These are phyloP conservation scores for Caenorhabditis afra DNA, from an alignment of 2,888 invertebrate species.

Conservation along the genomic window DNA sequence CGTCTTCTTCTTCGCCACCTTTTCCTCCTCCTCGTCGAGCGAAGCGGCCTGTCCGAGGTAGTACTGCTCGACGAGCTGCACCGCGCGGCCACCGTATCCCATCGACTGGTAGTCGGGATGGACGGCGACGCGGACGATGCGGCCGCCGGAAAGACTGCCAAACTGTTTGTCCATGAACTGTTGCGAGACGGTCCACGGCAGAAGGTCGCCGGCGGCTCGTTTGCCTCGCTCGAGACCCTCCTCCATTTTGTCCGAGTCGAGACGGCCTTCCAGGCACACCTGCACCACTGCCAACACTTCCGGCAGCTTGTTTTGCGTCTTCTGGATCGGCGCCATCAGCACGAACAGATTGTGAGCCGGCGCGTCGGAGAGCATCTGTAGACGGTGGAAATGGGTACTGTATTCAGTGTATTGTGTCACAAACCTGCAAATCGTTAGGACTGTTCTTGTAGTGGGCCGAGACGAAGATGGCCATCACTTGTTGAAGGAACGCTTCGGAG, in stretches of 20 bases:
- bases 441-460: slow-evolving; percentile 99
- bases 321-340: slow-evolving; percentile 89
- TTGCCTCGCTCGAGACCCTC: slow-evolving; percentile 90
- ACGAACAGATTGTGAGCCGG: slow-evolving; percentile 98
- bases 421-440: slow-evolving; percentile 92
- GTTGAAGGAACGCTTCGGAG: slow-evolving; percentile 88
- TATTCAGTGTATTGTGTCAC: no score
- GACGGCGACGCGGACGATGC: slow-evolving; percentile 96
- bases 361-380: slow-evolving; percentile 94
- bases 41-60: slow-evolving; percentile 86
- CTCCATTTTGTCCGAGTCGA: slow-evolving; percentile 85
- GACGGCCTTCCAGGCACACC: slow-evolving; percentile 85
- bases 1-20: slow-evolving; percentile 14
- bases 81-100: slow-evolving; percentile 93
- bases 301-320: slow-evolving; percentile 84
- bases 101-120: slow-evolving; percentile 96
- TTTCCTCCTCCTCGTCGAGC: slow-evolving; percentile 63
- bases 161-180: slow-evolving; percentile 91
- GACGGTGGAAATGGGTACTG: no score
- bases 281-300: slow-evolving; percentile 83
- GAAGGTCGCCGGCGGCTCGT: slow-evolving; percentile 94
- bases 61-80: slow-evolving; percentile 90
- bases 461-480: slow-evolving; percentile 93
- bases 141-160: slow-evolving; percentile 90
- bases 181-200: slow-evolving; percentile 98